A percentile compares a stretch with the other conserved stretches of the same genome.
phyloP scores from a whole-genome alignment of 2,113 vertebrate genomes.

The pig (Sus scrofa) region T2T-Sscrofa CM000817.6:69451501-69452000 shows the following conservation, averaged over 20 bases:
- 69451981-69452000: background rate
- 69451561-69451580: too few species aligned
- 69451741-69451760: constrained; percentile 42
- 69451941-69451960: constrained; percentile 62
- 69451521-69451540: background rate
- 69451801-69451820: constrained; percentile 61
- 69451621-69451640: background rate
- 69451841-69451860: constrained; percentile 63
- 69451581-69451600: rapidly evolving
- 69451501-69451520: background rate
- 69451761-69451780: background rate
- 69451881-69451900: constrained; percentile 69
- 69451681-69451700: background rate
- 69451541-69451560: rapidly evolving
- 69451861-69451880: constrained; percentile 62
- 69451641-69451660: background rate
- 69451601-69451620: background rate
- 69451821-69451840: constrained; percentile 31
- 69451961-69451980: background rate
- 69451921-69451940: constrained; percentile 76
- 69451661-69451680: background rate
- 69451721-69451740: constrained; percentile 29
- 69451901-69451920: constrained; percentile 66
- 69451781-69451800: constrained; percentile 3
- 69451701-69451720: background rate